Base-by-base conservation (phyloP, 2,797 vertebrate genomes). In the Bryconaethiops microstoma region DNA sequence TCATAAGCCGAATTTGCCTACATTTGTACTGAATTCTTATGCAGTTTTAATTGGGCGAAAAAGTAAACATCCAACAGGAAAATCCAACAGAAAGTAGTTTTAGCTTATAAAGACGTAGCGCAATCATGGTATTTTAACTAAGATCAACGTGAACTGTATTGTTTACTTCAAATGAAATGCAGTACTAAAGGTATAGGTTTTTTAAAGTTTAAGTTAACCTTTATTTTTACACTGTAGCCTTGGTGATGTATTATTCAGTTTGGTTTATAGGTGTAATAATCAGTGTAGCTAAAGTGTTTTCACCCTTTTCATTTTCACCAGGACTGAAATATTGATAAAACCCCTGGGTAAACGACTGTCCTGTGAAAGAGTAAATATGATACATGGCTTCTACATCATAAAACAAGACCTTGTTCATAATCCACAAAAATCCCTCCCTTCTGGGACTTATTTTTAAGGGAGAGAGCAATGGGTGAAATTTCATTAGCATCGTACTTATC, bases 311-410 rank as follows among this genome's bases (percentile, higher is more conserved):
- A n/a, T 77, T 78, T 13, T 2, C 1, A 48, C 81, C 70, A 7
- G 88, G 89, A 77, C 88, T 84, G 2, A 70, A 92, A 91, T 89
- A 90, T 0, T 91, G 91, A 81, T 89, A 88, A n/a, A 92, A 75
- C 52, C 74, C 88, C 70, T 87, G 83, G 0, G 82, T 86, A 82
- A 91, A 92, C 16, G 39, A 52, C 1, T 80, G 89, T 0, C 60
- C 84, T 0, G 74, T 86, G 82, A 89, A 92, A 0, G 52, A 55
- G 52, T 55, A 55, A 2, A 55, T 55, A 55, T 55, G 52, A 5
- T 55, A 55, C 17, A 19, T 9, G 52, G 52, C 52, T 54, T 54
- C 14, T 1, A 54, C 50, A 19, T 55, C 52, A 55, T 55, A 55
- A 55, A 55, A 55, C 54, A 76, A 29, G 1, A 29, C 75, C 70